phyloP scores from a whole-genome alignment of 2,797 vertebrate species.

The Anabacerthia variegaticeps region DNA sequence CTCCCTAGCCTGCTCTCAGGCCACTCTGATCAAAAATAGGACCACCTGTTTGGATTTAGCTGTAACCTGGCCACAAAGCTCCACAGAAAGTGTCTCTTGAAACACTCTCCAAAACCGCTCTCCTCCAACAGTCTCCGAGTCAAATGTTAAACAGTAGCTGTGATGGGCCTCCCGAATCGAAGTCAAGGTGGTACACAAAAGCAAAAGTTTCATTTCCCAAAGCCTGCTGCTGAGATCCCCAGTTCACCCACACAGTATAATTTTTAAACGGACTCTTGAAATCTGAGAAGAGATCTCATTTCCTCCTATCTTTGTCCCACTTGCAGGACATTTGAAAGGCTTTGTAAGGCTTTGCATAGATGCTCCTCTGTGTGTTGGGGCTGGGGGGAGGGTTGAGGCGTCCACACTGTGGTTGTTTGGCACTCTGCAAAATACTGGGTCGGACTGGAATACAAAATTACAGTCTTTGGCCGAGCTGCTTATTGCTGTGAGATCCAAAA shows the following conservation, averaged over 20 bases:
- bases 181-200: neutral
- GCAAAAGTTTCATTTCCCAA: neutral
- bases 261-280: slow-evolving; percentile 51
- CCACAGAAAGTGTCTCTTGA: neutral
- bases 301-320: slow-evolving; percentile 57
- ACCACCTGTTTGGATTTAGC: neutral
- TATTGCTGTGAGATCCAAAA: neutral
- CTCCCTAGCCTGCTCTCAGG: neutral
- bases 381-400: slow-evolving; percentile 27
- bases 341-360: slow-evolving; percentile 57
- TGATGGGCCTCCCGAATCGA: neutral
- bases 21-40: neutral
- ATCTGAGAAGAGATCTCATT: slow-evolving; percentile 54
- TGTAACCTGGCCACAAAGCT: neutral
- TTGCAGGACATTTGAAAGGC: slow-evolving; percentile 49
- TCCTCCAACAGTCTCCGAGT: neutral
- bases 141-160: neutral
- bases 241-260: neutral
- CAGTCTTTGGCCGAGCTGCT: neutral
- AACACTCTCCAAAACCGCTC: neutral
- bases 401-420: slow-evolving; percentile 25
- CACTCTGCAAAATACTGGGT: slow-evolving; percentile 12
- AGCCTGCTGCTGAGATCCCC: neutral
- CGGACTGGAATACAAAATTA: slow-evolving; percentile 35
- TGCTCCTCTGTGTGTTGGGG: slow-evolving; percentile 27